These are phyloP conservation scores for Leucoraja erinaceus DNA, from an alignment of 2,113 vertebrate genomes.

Conservation along the genomic window DNA sequence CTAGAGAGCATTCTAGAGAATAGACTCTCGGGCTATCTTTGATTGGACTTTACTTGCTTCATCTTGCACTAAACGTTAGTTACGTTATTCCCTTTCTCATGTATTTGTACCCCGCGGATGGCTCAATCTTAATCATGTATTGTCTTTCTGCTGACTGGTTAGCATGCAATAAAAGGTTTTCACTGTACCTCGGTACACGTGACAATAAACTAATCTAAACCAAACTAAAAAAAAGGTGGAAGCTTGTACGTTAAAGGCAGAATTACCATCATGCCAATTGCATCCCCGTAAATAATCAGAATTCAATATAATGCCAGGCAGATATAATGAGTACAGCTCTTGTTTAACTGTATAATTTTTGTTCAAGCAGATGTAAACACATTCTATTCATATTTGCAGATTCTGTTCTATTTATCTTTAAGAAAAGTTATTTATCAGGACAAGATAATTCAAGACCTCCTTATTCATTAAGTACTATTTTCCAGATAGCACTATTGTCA, in stretches of 20 bases:
- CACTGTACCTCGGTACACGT: too few species aligned
- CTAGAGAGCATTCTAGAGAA: too few species aligned
- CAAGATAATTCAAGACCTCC: conserved; percentile 5
- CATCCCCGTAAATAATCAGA: background rate
- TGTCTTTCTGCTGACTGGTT: too few species aligned
- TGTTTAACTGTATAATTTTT: background rate
- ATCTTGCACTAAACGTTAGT: too few species aligned
- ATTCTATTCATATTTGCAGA: background rate
- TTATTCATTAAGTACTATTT: conserved; percentile 9
- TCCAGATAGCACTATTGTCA: background rate
- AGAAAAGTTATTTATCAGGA: background rate
- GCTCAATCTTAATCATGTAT: too few species aligned
- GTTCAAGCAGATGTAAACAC: background rate
- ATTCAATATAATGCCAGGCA: background rate
- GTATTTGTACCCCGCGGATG: too few species aligned
- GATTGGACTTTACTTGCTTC: too few species aligned
- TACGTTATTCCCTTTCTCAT: too few species aligned
- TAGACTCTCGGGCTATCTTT: too few species aligned
- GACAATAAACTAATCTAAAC: too few species aligned
- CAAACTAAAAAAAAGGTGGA: background rate
- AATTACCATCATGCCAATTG: background rate
- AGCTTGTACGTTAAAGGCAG: background rate
- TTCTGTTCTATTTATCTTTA: background rate
- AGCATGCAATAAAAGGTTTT: too few species aligned
- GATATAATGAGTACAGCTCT: background rate